A percentile compares a stretch with the other conserved stretches of the same genome.
These are phyloP conservation scores for Hyppa rectilinea DNA, from an alignment of 2,888 invertebrate species.

Conservation along the genomic window DNA sequence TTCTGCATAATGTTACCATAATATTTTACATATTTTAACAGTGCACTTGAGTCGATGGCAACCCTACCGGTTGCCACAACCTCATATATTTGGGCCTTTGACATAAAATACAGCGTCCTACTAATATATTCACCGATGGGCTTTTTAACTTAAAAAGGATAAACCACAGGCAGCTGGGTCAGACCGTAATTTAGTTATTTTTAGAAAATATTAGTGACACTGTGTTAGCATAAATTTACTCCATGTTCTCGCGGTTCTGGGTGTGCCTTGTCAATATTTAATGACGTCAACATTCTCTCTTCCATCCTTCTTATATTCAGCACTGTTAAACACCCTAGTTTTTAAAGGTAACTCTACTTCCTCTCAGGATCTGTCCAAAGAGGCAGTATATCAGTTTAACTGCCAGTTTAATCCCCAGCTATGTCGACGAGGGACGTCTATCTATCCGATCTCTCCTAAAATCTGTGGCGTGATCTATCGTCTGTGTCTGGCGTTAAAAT, in stretches of 20 bases:
- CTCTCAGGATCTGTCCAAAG: background rate
- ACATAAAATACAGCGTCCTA: slow-evolving; percentile 54
- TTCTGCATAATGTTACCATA: slow-evolving; percentile 54
- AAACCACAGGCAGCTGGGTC: slow-evolving; percentile 62
- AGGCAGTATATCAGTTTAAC: background rate
- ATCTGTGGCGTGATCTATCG: slow-evolving; percentile 43
- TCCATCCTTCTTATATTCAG: background rate
- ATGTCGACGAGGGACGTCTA: slow-evolving; percentile 27
- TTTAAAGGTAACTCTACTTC: background rate
- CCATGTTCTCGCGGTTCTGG: background rate
- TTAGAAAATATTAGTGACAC: slow-evolving; percentile 40
- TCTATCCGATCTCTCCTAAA: slow-evolving; percentile 21
- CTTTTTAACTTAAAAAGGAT: slow-evolving; percentile 57
- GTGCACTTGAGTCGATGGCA: slow-evolving; percentile 52
- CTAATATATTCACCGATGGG: slow-evolving; percentile 60
- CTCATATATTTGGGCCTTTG: slow-evolving; percentile 61
- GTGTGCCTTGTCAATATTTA: background rate
- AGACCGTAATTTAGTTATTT: slow-evolving; percentile 56
- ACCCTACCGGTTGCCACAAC: slow-evolving; percentile 38
- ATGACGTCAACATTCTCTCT: background rate
- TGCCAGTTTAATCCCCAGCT: background rate
- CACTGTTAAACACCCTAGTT: background rate
- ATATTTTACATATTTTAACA: slow-evolving; percentile 64
- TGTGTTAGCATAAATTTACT: background rate
- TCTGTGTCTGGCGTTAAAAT: slow-evolving; percentile 2